Percentiles rank a stretch among this genome's conserved stretches.
phyloP scores from a whole-genome alignment of 2,797 vertebrate species.

The Pseudomugil gertrudae region DNA sequence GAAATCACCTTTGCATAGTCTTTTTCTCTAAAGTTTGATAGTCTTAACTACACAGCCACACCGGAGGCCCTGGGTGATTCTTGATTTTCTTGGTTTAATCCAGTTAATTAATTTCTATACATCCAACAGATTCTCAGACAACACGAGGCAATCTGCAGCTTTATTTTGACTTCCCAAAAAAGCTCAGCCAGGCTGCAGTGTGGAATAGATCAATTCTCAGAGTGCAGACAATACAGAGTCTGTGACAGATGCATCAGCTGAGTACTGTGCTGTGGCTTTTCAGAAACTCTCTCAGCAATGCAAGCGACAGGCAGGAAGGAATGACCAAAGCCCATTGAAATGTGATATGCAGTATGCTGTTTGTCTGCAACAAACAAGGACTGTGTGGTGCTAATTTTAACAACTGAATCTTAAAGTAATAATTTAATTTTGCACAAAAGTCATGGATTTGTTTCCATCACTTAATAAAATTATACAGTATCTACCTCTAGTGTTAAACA shows the following conservation, averaged over 20 bases:
- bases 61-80: background rate
- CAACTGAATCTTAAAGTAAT: background rate
- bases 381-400: background rate
- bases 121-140: slow-evolving; percentile 4
- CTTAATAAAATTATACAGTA: too few species aligned
- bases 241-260: slow-evolving; percentile 38
- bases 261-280: slow-evolving; percentile 15
- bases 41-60: background rate
- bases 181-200: slow-evolving; percentile 16
- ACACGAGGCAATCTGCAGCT: background rate
- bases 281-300: slow-evolving; percentile 31
- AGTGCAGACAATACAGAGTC: slow-evolving; percentile 16
- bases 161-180: slow-evolving; percentile 21
- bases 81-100: slow-evolving; percentile 11
- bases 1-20: slow-evolving; percentile 3
- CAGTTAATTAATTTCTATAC: slow-evolving; percentile 5
- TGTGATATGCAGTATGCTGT: slow-evolving; percentile 17
- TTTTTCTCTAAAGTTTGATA: slow-evolving; percentile 18
- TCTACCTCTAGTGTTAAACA: too few species aligned
- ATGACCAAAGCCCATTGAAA: slow-evolving; percentile 25
- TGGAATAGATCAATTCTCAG: slow-evolving; percentile 24
- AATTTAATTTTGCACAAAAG: background rate
- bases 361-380: slow-evolving; percentile 14
- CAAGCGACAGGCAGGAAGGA: slow-evolving; percentile 9
- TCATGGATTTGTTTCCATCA: too few species aligned